phyloP scores from a whole-genome alignment of 2,113 vertebrate species.

The Hiodon tergisus region DNA sequence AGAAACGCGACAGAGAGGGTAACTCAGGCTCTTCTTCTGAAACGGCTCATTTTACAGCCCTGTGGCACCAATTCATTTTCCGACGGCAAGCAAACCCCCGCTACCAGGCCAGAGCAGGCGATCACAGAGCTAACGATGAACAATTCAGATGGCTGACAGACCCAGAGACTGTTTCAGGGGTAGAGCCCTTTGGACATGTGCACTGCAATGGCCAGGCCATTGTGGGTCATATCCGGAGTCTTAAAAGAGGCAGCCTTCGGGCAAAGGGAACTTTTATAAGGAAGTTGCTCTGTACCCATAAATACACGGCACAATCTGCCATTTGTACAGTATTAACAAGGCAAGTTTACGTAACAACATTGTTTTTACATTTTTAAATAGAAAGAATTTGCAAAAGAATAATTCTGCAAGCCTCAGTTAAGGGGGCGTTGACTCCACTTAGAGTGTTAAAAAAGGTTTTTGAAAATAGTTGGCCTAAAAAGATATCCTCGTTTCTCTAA shows the following conservation, averaged over 20 bases:
- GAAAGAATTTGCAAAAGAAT: no score
- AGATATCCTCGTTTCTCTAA: no score
- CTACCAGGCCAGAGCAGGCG: constrained; percentile 35
- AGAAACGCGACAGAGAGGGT: constrained; percentile 28
- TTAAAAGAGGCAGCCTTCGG: constrained; percentile 51
- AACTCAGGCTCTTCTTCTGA: constrained; percentile 28
- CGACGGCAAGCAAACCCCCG: constrained; percentile 26
- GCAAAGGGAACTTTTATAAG: constrained; percentile 55
- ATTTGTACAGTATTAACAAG: constrained; percentile 1
- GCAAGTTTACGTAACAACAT: neutral
- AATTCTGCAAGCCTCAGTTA: no score
- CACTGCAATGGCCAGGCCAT: constrained; percentile 45
- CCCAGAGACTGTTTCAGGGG: constrained; percentile 51
- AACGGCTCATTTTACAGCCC: constrained; percentile 25
- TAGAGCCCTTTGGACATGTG: constrained; percentile 56
- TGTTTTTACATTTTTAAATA: no score
- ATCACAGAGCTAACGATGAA: constrained; percentile 25
- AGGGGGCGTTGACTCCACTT: no score
- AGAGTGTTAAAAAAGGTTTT: no score
- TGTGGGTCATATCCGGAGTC: constrained; percentile 59
- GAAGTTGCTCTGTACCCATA: constrained; percentile 56
- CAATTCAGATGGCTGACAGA: constrained; percentile 24
- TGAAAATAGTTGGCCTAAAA: no score
- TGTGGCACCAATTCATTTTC: constrained; percentile 37
- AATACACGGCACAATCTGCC: constrained; percentile 53